A percentile compares a stretch with the other conserved stretches of the same genome.
Evolutionary conservation across 1,140 invertebrate genomes (phyloP).

Genomic region (Ruditapes philippinarum): DNA sequence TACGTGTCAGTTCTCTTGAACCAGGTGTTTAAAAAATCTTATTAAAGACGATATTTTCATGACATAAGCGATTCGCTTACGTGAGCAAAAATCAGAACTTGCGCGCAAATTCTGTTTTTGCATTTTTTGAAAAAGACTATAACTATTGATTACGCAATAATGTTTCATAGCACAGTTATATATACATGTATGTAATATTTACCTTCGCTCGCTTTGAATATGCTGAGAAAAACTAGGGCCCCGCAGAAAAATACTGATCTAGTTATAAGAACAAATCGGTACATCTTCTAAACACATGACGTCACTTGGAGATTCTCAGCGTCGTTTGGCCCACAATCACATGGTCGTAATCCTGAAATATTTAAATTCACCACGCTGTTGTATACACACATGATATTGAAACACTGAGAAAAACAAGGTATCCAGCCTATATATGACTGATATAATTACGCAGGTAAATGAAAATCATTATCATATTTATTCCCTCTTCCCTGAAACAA

Average conservation of each 20-base stretch:
- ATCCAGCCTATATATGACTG: no score
- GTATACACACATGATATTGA: no score
- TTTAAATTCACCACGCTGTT: background rate
- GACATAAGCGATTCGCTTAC: no score
- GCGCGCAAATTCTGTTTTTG: no score
- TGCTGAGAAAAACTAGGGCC: conserved; percentile 19
- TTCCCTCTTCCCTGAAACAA: no score
- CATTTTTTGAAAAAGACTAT: background rate
- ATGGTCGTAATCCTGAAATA: conserved; percentile 5
- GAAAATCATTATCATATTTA: no score
- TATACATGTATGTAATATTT: background rate
- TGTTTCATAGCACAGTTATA: background rate
- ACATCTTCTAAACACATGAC: conserved; percentile 49
- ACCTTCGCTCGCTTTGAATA: conserved; percentile 6
- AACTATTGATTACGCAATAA: background rate
- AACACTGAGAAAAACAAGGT: no score
- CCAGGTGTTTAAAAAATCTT: no score
- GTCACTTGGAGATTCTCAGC: background rate
- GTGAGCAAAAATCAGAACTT: no score
- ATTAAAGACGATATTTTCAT: no score
- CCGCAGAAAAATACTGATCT: conserved; percentile 2
- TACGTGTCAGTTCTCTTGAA: no score
- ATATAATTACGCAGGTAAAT: no score
- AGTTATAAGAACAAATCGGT: background rate
- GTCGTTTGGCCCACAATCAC: background rate